A percentile compares a stretch with the other conserved stretches of the same genome.
Conservation (phyloP, 1,140 invertebrate species). For the Camponotus floridanus region DNA sequence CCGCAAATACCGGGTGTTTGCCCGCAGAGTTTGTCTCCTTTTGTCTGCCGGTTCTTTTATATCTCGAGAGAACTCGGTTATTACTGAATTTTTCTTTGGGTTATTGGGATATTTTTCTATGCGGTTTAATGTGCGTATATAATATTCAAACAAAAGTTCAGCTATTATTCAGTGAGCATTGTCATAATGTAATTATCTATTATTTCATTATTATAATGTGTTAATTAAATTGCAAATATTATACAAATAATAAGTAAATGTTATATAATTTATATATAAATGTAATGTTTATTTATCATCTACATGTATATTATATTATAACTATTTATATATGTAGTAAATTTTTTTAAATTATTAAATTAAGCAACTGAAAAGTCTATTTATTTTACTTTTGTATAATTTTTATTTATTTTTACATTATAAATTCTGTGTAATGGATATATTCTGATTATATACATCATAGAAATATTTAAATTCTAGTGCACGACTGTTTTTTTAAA, state of each 20-base stretch:
- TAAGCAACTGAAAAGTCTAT: background rate
- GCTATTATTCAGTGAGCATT: background rate
- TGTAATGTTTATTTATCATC: background rate
- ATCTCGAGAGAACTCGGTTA: conserved; percentile 19
- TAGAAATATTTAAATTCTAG: background rate
- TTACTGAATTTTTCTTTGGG: conserved; percentile 45
- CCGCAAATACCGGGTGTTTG: conserved; percentile 65
- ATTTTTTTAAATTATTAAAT: background rate
- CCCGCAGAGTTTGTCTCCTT: conserved; percentile 36
- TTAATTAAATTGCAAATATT: conserved; percentile 1
- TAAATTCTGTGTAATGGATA: background rate
- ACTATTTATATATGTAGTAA: background rate
- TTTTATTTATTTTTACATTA: background rate
- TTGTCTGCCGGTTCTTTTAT: conserved; percentile 24
- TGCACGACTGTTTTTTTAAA: conserved; percentile 59
- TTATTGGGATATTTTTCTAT: background rate
- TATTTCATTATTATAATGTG: conserved; percentile 2
- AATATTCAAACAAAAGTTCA: background rate
- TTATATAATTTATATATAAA: background rate
- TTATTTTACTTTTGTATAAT: conserved; percentile 25
- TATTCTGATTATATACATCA: background rate
- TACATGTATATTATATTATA: background rate
- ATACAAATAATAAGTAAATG: background rate
- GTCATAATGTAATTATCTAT: background rate
- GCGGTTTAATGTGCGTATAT: background rate